phyloP scores from a whole-genome alignment of 23 tunicate genomes.

The Ascidia mentula region DNA sequence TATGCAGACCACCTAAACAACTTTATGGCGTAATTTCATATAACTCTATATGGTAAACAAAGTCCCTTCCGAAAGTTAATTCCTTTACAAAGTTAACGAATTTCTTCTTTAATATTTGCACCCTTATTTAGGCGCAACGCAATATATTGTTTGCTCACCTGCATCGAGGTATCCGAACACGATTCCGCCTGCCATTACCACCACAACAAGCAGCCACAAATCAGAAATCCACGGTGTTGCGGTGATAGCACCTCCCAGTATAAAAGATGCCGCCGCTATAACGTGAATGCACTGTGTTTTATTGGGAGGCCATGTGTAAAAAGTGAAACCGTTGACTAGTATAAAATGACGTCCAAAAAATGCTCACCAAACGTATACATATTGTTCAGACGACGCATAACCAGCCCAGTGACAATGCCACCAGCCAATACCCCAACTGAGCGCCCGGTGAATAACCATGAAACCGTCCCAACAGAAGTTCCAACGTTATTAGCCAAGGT shows the following conservation, averaged over 20 bases:
- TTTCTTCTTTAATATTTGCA: too few relatives aligned
- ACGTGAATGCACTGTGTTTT: not conserved
- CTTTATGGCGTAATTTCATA: too few relatives aligned
- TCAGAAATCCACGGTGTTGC: constrained; percentile 89
- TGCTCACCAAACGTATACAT: constrained; percentile 70
- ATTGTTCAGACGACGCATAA: constrained; percentile 63
- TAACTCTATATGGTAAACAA: too few relatives aligned
- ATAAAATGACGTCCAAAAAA: not conserved
- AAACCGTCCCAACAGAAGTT: constrained; percentile 58
- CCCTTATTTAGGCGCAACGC: too few relatives aligned
- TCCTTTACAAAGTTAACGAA: too few relatives aligned
- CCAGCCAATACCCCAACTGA: constrained; percentile 83
- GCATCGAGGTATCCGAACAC: constrained; percentile 88
- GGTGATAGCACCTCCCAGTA: constrained; percentile 58
- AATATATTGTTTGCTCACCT: constrained; percentile 48
- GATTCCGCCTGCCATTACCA: constrained; percentile 81
- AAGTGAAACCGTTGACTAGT: not conserved
- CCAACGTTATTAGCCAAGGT: constrained; percentile 81
- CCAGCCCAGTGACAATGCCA: constrained; percentile 77
- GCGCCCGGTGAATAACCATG: constrained; percentile 89
- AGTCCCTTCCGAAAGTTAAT: too few relatives aligned
- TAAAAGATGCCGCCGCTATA: constrained; percentile 51
- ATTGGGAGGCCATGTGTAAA: not conserved
- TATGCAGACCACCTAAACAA: too few relatives aligned
- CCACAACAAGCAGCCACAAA: constrained; percentile 84